These are phyloP conservation scores for Brachymystax lenok DNA, from an alignment of 2,797 vertebrate species.

Conservation along the genomic window DNA sequence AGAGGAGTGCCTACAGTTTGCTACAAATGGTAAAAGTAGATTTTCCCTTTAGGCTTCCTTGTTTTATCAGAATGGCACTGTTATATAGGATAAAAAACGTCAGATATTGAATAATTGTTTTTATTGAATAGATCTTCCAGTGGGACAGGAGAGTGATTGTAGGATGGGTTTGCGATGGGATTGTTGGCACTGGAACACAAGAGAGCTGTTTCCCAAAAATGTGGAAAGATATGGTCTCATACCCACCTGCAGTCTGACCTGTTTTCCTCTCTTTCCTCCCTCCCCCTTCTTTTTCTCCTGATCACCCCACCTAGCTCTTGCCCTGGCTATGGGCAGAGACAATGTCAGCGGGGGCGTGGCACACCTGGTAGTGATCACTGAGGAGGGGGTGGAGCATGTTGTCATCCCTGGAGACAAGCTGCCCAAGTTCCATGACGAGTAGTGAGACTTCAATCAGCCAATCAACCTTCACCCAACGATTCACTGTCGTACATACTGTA, in stretches of 20 bases:
- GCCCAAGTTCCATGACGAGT: constrained; percentile 80
- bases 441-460: constrained; percentile 17
- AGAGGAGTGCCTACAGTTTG: constrained; percentile 81
- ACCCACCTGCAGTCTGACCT: background rate
- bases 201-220: background rate
- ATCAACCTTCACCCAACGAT: background rate
- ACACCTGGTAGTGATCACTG: constrained; percentile 80
- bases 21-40: constrained; percentile 73
- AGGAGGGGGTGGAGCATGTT: constrained; percentile 76
- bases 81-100: background rate
- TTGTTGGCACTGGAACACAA: background rate
- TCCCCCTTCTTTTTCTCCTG: background rate
- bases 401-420: constrained; percentile 81
- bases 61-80: background rate
- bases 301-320: constrained; percentile 71
- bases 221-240: background rate
- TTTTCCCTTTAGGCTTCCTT: background rate
- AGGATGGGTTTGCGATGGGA: background rate
- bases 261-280: background rate
- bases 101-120: background rate
- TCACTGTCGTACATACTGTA: background rate
- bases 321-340: constrained; percentile 85
- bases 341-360: constrained; percentile 86
- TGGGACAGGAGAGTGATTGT: background rate
- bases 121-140: background rate